Percentiles rank a stretch among this genome's conserved stretches.
These are phyloP conservation scores for Engystomops pustulosus DNA, from an alignment of 2,113 vertebrate genomes.

Conservation along the genomic window DNA sequence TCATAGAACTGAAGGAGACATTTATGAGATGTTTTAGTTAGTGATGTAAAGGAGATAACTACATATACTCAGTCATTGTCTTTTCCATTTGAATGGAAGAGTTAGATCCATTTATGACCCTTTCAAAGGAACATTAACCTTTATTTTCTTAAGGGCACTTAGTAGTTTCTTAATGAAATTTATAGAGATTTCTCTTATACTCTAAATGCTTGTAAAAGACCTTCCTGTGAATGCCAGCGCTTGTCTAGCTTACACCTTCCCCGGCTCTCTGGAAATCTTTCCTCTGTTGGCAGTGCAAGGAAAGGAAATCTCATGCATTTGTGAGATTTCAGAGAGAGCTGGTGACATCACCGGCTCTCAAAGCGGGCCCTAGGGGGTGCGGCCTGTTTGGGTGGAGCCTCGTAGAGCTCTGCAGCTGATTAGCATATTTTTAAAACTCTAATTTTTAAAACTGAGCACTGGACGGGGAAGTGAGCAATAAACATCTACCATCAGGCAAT, in stretches of 20 bases:
- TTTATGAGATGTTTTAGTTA: background rate
- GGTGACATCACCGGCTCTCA: no score
- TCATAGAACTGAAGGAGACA: background rate
- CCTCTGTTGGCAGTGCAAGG: no score
- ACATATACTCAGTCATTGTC: background rate
- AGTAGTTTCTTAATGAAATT: slow-evolving; percentile 34
- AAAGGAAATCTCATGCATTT: no score
- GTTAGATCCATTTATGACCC: slow-evolving; percentile 31
- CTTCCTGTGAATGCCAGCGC: background rate
- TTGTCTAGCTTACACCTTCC: slow-evolving; percentile 3
- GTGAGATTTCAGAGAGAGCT: no score
- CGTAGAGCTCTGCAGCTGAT: no score
- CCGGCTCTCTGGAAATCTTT: no score
- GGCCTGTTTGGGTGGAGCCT: no score
- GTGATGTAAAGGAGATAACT: background rate
- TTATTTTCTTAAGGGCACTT: slow-evolving; percentile 46
- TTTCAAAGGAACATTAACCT: background rate
- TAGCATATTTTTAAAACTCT: no score
- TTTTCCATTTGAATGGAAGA: slow-evolving; percentile 8
- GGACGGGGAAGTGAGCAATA: no score
- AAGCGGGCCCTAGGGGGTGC: no score
- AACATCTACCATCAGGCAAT: no score
- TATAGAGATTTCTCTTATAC: slow-evolving; percentile 38
- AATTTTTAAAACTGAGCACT: no score
- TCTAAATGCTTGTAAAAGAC: slow-evolving; percentile 27